phyloP scores from a whole-genome alignment of 2,113 vertebrate species.

The Tragelaphus scriptus region DNA sequence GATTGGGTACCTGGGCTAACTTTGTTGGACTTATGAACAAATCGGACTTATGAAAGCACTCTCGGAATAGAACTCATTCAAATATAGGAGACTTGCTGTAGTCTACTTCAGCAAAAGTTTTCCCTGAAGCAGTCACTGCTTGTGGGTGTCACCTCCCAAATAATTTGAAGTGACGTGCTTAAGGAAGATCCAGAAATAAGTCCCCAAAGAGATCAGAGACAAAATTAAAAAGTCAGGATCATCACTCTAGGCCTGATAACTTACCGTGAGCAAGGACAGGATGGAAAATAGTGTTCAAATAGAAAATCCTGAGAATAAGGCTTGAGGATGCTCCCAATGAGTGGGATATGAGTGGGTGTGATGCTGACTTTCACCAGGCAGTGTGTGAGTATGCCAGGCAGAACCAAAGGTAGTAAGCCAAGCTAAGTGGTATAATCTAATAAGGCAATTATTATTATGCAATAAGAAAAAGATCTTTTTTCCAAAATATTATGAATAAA shows the following conservation, averaged over 20 bases:
- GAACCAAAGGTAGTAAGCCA: not conserved
- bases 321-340: fast-evolving
- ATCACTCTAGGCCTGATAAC: too few relatives aligned
- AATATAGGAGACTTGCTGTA: not conserved
- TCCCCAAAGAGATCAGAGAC: not conserved
- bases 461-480: not conserved
- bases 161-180: not conserved
- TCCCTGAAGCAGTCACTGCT: not conserved
- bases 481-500: not conserved
- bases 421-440: not conserved
- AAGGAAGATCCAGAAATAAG: not conserved
- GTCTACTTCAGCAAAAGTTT: not conserved
- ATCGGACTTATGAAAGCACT: not conserved
- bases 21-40: not conserved
- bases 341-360: not conserved
- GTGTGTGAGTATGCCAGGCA: not conserved
- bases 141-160: not conserved
- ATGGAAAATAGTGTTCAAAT: not conserved
- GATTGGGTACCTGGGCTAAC: not conserved
- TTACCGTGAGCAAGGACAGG: not conserved
- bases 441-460: not conserved
- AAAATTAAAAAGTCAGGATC: not conserved
- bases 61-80: not conserved
- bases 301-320: not conserved
- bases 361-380: not conserved